Base-by-base conservation (phyloP, 2,888 invertebrate species). In the Aleiodes leptofemur region DNA sequence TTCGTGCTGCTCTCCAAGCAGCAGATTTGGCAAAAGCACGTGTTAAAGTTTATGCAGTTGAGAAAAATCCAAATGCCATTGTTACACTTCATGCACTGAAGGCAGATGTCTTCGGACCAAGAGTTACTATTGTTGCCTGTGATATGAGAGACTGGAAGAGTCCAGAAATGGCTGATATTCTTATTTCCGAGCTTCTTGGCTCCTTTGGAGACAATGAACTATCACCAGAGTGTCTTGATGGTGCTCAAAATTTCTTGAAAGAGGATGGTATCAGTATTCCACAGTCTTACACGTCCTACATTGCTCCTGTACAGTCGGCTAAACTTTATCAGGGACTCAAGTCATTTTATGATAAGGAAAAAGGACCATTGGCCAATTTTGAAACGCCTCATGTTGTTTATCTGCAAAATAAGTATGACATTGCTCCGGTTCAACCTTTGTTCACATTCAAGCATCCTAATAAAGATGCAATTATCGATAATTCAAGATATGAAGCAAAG, bases 121-220 rank as follows among this genome's bases (percentile, higher is more conserved):
- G 93, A 82, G 96, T 97, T 0, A 93, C 93, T 3, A 94, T 98
- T 3, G 92, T 97, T 56, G 93, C 95, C 3, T 94, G 94, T 74
- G 98, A 98, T 88, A 98, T 98, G 97, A 91, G 98, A 77, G 92
- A 94, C 48, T 94, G 96, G 90, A 90, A 93, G 71, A 93, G 96
- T 0, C 93, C 95, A 0, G 96, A 96, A 82, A 94, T 95, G 86
- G 98, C 98, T 0, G 99, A 99, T 90, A 96, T 99, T 83, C 91
- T 99, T 70, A 96, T 99, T 34, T 98, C 98, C 0, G 99, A 99
- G 90, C 91, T 99, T 59, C 91, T 99, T 71, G 99, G 97, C 0
- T 98, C 98, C 1, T 99, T 99, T 92, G 98, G 98, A 23, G 99
- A 99, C 89, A 99, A 99, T 89, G 99, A 99, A 90, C 92, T 99